Evolutionary conservation across 2,113 vertebrate species (phyloP).

Genomic region (Marcusenius ussheri): DNA sequence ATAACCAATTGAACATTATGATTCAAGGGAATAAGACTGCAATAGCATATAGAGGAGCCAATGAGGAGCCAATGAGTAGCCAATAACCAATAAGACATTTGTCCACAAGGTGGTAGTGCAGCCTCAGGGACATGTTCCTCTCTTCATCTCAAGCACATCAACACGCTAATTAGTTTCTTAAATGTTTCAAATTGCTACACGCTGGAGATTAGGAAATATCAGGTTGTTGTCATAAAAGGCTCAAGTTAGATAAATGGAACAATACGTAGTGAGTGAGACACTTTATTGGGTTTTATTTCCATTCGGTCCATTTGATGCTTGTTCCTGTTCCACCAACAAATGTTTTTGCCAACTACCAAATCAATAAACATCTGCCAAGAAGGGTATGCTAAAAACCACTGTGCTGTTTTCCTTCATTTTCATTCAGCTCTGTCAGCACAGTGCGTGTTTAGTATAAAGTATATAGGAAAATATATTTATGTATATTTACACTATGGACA

Average conservation of each 20-base stretch:
- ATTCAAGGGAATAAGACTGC: background rate
- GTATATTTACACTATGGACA: slow-evolving; percentile 66
- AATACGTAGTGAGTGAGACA: background rate
- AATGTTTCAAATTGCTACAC: background rate
- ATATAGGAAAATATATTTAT: slow-evolving; percentile 39
- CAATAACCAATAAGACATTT: background rate
- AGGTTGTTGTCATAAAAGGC: background rate
- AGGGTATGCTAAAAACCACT: background rate
- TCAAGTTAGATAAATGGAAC: background rate
- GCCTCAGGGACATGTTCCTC: background rate
- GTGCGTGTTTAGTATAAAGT: slow-evolving; percentile 31
- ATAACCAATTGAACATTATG: background rate
- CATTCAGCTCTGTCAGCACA: background rate
- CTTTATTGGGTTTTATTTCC: background rate
- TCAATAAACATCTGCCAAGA: background rate
- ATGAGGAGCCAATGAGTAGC: background rate
- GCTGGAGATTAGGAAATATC: background rate
- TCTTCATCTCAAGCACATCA: background rate
- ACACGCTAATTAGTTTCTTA: background rate
- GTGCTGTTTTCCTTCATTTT: background rate
- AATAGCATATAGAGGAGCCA: background rate
- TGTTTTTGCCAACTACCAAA: background rate
- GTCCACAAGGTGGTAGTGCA: slow-evolving; percentile 20
- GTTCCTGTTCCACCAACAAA: background rate
- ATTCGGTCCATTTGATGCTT: background rate